These are phyloP conservation scores for Drosophila testacea DNA, from an alignment of 2,888 invertebrate species.

Conservation along the genomic window DNA sequence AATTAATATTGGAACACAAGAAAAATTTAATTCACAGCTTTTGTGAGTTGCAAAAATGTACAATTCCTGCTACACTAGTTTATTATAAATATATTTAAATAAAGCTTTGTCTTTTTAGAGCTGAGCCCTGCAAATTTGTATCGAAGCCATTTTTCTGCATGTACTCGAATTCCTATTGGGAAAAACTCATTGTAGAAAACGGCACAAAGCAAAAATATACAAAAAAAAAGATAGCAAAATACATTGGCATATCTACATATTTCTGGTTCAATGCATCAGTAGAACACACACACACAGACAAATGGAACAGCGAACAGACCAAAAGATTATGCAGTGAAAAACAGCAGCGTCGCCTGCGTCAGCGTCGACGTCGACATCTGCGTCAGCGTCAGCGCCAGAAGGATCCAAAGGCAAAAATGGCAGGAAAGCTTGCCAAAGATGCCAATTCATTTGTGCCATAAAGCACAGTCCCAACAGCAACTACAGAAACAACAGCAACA, in stretches of 20 bases:
- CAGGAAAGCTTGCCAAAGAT: constrained; percentile 66
- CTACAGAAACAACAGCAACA: constrained; percentile 25
- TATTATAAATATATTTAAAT: constrained; percentile 2
- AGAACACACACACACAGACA: constrained; percentile 29
- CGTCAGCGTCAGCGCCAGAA: constrained; percentile 1
- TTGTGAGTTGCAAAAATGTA: background rate
- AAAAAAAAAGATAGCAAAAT: constrained; percentile 32
- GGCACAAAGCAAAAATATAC: constrained; percentile 26
- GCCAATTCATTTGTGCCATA: constrained; percentile 75
- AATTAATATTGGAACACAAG: background rate
- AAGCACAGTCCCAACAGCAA: constrained; percentile 40
- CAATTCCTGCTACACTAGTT: background rate
- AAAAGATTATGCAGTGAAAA: constrained; percentile 38
- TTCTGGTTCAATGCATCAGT: constrained; percentile 76
- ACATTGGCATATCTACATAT: constrained; percentile 73
- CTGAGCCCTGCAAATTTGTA: background rate
- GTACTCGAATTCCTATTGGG: background rate
- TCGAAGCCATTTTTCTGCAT: background rate
- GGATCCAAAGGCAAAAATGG: constrained; percentile 38
- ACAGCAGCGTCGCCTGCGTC: constrained; percentile 21
- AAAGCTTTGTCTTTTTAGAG: background rate
- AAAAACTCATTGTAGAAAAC: constrained; percentile 20
- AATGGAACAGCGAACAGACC: constrained; percentile 28
- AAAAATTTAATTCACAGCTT: background rate
- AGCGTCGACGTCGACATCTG: background rate